Conservation (phyloP, 1,140 invertebrate genomes). For the Mactra quadrangularis region DNA sequence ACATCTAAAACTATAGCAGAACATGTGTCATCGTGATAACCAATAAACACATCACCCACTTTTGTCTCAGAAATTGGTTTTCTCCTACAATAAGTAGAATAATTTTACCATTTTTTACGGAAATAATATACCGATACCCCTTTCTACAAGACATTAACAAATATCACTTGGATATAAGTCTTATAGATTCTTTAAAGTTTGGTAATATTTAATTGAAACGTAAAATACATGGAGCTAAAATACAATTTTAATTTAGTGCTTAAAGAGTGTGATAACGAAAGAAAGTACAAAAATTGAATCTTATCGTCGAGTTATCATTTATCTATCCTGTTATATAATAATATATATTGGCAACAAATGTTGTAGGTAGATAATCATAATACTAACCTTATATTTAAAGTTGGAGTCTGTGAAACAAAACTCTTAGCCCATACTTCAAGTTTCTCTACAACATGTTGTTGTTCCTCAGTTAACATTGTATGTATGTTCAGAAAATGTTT, state of each 20-base stretch:
- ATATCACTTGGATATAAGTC: no score
- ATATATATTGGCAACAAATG: background rate
- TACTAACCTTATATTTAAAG: background rate
- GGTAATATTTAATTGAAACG: no score
- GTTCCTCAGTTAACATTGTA: slow-evolving; percentile 61
- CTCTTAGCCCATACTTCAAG: slow-evolving; percentile 62
- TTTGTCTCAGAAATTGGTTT: no score
- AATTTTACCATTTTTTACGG: no score
- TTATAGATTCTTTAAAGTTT: no score
- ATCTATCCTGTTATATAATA: background rate
- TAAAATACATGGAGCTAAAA: no score
- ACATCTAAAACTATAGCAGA: slow-evolving; percentile 75
- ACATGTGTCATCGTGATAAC: slow-evolving; percentile 78
- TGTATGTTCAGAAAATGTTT: slow-evolving; percentile 71
- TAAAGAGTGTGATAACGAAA: no score
- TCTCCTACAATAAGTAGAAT: no score
- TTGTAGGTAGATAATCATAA: background rate
- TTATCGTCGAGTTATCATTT: background rate
- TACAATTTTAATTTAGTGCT: no score
- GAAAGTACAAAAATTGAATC: no score
- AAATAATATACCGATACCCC: no score
- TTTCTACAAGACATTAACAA: no score
- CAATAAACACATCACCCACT: slow-evolving; percentile 70
- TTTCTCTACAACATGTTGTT: slow-evolving; percentile 49
- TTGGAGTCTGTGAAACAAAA: slow-evolving; percentile 50